Evolutionary conservation across 2,888 invertebrate genomes (phyloP), one percentile per base, ranked within the genome.

Genomic region (Eupithecia exiguata): DNA sequence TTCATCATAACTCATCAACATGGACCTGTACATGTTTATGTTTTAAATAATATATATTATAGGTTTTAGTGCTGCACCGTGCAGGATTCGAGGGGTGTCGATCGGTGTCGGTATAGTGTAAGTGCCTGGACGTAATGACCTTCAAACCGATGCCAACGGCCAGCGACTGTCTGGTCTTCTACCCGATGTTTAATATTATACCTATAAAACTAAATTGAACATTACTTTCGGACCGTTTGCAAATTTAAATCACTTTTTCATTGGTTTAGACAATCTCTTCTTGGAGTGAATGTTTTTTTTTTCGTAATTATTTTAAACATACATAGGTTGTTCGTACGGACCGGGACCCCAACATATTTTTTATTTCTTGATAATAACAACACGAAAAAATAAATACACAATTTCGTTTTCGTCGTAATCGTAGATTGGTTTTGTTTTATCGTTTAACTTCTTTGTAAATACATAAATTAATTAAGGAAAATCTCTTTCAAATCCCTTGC

Each of bases 161-260:
- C 84, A 79, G 53, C 79, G 83, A 82, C 83, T 81, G 82, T 82
- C 84, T 83, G 77, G 80, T 72, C 61, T 72, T 72, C 74, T 71
- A 30, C 69, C 40, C 69, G 63, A 63, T 71, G 71, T 76, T 75
- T 65, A 69, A 66, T 73, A 68, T 66, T 70, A 63, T 43, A 21
- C 49, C 70, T 35, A 71, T 43, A 66, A 71, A 68, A 62, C 68
- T 36, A 62, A 69, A 68, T 62, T 68, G 61, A 75, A 40, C 53
- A 63, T 70, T 49, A 62, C 38, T n/a, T 68, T 66, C 35, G 49
- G 61, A 67, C 67, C 69, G 67, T 70, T 72, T 62, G 66, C 46
- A 72, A 61, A 69, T 36, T 36, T 36, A 65, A 58, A 58, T 58
- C 25, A 14, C 58, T 25, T 58, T 53, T 25, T 58, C 58, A 58